A percentile compares a stretch with the other conserved stretches of the same genome.
These are phyloP conservation scores for Tragelaphus scriptus DNA, from an alignment of 2,113 vertebrate genomes.

Conservation along the genomic window DNA sequence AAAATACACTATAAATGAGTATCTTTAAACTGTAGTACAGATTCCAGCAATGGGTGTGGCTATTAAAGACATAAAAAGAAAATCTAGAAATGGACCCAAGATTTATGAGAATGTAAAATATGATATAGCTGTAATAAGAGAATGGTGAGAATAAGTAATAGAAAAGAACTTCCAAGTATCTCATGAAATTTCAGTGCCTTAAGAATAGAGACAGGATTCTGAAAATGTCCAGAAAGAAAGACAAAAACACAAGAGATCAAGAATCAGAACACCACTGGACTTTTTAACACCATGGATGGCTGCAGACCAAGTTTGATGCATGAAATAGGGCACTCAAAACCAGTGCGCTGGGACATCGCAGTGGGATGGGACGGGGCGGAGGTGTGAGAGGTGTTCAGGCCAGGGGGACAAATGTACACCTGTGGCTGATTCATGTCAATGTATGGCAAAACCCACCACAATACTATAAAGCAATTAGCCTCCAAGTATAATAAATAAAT, in stretches of 20 bases:
- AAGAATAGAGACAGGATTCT: background rate
- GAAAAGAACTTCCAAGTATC: background rate
- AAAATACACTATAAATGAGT: background rate
- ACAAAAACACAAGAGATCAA: background rate
- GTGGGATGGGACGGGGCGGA: background rate
- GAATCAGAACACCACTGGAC: background rate
- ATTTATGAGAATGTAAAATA: background rate
- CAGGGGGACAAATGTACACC: background rate
- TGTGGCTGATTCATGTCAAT: background rate
- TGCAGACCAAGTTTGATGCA: background rate
- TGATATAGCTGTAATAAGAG: background rate
- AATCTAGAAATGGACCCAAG: background rate
- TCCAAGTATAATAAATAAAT: background rate
- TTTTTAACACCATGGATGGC: background rate
- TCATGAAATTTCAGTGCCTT: background rate
- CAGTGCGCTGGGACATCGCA: background rate
- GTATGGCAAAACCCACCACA: background rate
- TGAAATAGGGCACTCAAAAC: background rate
- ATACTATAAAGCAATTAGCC: background rate
- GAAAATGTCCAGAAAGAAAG: background rate
- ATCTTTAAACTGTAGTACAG: background rate
- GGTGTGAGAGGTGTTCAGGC: background rate
- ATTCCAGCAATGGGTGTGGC: background rate
- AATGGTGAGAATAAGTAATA: background rate
- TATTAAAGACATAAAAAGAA: background rate